phyloP scores from a whole-genome alignment of 1,140 invertebrate genomes.

The Penaeus indicus region DNA sequence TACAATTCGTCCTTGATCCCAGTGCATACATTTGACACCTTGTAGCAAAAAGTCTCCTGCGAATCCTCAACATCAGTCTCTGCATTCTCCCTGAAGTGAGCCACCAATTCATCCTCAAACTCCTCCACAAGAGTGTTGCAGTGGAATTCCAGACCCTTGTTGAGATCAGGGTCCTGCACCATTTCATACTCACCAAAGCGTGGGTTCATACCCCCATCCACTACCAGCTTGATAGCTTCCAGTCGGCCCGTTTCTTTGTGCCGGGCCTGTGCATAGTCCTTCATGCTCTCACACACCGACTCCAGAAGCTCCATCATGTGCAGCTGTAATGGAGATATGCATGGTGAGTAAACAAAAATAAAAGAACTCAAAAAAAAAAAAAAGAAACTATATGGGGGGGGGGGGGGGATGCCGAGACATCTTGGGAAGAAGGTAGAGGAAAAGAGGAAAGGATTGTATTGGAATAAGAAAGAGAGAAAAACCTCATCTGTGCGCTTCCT shows the following conservation, averaged over 20 bases:
- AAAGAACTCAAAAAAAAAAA: slow-evolving; percentile 67
- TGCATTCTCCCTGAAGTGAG: slow-evolving; percentile 40
- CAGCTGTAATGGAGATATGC: slow-evolving; percentile 65
- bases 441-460: no score
- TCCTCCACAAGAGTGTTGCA: slow-evolving; percentile 64
- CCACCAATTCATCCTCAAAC: slow-evolving; percentile 62
- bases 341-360: slow-evolving; percentile 65
- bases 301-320: slow-evolving; percentile 73
- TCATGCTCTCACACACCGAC: slow-evolving; percentile 70
- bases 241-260: slow-evolving; percentile 69
- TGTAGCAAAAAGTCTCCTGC: slow-evolving; percentile 53
- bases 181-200: slow-evolving; percentile 69
- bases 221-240: slow-evolving; percentile 69
- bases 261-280: slow-evolving; percentile 70
- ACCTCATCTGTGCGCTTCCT: no score
- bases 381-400: slow-evolving; percentile 66
- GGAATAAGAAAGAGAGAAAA: no score
- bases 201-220: slow-evolving; percentile 68
- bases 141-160: slow-evolving; percentile 69
- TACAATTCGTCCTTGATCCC: slow-evolving; percentile 64
- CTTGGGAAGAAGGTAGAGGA: no score
- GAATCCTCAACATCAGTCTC: slow-evolving; percentile 43
- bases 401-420: no score
- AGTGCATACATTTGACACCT: slow-evolving; percentile 50
- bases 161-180: slow-evolving; percentile 68